These are phyloP conservation scores for Nephrotoma flavescens DNA, from an alignment of 2,888 invertebrate genomes.

Conservation along the genomic window DNA sequence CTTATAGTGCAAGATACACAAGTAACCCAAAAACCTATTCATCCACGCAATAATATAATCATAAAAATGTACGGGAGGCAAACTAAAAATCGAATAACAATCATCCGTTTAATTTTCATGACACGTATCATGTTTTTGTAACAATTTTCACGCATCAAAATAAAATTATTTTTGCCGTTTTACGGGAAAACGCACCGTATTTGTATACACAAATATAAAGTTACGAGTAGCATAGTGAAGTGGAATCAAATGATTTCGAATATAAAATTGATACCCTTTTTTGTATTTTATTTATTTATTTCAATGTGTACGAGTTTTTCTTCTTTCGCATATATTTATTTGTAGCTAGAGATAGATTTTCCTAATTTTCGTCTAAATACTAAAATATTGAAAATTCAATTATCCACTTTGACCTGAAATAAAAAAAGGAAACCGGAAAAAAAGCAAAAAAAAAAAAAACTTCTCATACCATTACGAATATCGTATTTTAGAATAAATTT, in stretches of 20 bases:
- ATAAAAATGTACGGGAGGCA: neutral
- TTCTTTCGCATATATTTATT: neutral
- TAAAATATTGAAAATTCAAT: neutral
- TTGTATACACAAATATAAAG: neutral
- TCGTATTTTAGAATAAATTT: neutral
- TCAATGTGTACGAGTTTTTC: neutral
- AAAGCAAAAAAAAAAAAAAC: neutral
- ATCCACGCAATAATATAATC: neutral
- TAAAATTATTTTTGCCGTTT: neutral
- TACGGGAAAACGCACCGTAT: neutral
- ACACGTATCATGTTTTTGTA: neutral
- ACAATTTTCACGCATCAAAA: neutral
- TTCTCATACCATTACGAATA: neutral
- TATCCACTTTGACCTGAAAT: neutral
- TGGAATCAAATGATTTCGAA: neutral
- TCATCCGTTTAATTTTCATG: neutral
- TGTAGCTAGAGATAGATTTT: neutral
- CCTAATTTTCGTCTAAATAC: neutral
- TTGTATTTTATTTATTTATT: neutral
- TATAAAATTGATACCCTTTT: neutral
- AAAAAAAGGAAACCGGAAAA: neutral
- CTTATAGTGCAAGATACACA: no score
- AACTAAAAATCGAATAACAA: neutral
- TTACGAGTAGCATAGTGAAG: neutral
- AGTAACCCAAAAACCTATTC: neutral